Conservation (phyloP, 2,797 vertebrate species). For the Dryobates pubescens region DNA sequence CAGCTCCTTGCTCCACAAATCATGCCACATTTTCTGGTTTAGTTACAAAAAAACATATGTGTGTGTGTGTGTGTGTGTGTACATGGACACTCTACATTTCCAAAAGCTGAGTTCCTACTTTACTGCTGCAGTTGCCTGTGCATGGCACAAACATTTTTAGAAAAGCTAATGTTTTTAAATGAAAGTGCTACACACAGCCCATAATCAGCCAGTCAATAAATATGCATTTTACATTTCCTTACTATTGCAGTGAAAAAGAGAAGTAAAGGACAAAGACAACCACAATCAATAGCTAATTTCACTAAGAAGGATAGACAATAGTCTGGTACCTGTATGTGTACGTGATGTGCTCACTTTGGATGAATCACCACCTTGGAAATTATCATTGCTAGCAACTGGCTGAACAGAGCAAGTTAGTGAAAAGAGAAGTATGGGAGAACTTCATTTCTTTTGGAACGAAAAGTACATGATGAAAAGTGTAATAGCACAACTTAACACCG, state of each 20-base stretch:
- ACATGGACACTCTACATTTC: background rate
- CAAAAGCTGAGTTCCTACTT: background rate
- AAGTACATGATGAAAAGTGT: background rate
- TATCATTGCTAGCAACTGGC: background rate
- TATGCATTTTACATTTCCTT: constrained; percentile 21
- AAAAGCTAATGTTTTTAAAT: constrained; percentile 36
- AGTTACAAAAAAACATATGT: background rate
- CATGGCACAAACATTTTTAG: background rate
- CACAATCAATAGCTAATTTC: constrained; percentile 34
- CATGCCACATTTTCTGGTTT: background rate
- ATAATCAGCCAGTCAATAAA: constrained; percentile 38
- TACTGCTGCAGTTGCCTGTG: background rate
- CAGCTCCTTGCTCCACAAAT: background rate
- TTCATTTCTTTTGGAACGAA: background rate
- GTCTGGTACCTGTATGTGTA: background rate
- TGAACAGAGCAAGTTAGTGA: background rate
- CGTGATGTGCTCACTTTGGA: background rate
- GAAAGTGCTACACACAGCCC: background rate
- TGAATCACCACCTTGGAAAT: background rate
- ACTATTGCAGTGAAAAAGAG: background rate
- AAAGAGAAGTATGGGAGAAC: background rate
- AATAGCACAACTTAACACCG: background rate
- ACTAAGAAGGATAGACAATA: background rate
- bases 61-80: background rate
- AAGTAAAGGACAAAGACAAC: constrained; percentile 7